These are phyloP conservation scores for Leucophora obtusa DNA, from an alignment of 2,888 invertebrate genomes.

Conservation along the genomic window DNA sequence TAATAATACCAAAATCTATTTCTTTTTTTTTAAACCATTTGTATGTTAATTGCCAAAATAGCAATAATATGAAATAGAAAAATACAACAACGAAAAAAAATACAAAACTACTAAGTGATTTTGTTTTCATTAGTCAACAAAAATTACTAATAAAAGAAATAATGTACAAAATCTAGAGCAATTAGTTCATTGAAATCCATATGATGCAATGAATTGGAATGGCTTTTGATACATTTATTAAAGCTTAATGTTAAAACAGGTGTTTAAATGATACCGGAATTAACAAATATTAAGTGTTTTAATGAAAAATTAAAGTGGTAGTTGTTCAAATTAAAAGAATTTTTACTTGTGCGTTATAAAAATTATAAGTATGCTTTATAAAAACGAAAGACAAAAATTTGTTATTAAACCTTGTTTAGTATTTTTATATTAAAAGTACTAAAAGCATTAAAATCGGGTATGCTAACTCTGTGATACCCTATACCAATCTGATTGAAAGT, in stretches of 20 bases:
- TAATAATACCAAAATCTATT: not conserved
- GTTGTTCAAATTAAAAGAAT: not conserved
- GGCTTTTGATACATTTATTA: conserved; percentile 19
- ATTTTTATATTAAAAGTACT: no score
- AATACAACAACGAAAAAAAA: not conserved
- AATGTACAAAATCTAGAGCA: conserved; percentile 59
- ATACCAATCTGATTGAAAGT: no score
- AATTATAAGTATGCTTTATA: no score
- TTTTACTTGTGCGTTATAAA: no score
- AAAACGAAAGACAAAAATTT: no score
- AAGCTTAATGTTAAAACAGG: conserved; percentile 12
- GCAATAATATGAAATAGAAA: not conserved
- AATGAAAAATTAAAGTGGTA: not conserved
- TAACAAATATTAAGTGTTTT: conserved; percentile 8
- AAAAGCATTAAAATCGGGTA: no score
- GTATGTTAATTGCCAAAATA: not conserved
- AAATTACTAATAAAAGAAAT: conserved; percentile 23
- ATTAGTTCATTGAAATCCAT: conserved; percentile 49
- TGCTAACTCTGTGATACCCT: no score
- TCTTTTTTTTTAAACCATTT: not conserved
- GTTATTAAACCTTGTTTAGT: no score
- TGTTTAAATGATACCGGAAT: conserved; percentile 53
- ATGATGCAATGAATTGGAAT: conserved; percentile 54
- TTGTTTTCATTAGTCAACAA: not conserved
- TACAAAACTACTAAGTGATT: conserved; percentile 6